phyloP scores from a whole-genome alignment of 2,888 invertebrate species.

The Platycheirus albimanus region DNA sequence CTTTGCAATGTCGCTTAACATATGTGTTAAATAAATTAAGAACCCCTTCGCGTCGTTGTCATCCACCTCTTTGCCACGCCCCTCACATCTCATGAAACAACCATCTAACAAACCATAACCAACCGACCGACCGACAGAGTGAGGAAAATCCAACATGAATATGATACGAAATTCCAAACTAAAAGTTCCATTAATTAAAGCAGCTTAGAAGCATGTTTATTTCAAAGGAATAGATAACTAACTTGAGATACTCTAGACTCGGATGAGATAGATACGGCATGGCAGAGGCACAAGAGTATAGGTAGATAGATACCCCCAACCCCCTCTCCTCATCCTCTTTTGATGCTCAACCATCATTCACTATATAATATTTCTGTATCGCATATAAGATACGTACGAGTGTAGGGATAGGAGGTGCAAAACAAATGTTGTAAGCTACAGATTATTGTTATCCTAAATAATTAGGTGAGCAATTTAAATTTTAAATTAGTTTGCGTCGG shows the following conservation, averaged over 20 bases:
- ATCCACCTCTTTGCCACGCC: too few relatives aligned
- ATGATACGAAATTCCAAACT: slow-evolving; percentile 67
- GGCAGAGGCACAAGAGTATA: not conserved
- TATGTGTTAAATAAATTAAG: slow-evolving; percentile 65
- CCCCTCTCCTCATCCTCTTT: too few relatives aligned
- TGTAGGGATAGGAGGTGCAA: slow-evolving; percentile 20
- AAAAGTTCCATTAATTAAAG: slow-evolving; percentile 74
- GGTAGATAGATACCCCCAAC: too few relatives aligned
- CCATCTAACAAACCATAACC: slow-evolving; percentile 15
- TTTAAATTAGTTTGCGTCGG: slow-evolving; percentile 64
- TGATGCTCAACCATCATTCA: not conserved
- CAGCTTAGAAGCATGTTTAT: slow-evolving; percentile 69
- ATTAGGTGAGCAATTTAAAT: slow-evolving; percentile 71
- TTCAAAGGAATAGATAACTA: slow-evolving; percentile 72
- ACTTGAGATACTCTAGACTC: slow-evolving; percentile 53
- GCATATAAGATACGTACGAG: not conserved
- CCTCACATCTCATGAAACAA: not conserved
- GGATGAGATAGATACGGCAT: slow-evolving; percentile 10
- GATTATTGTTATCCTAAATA: slow-evolving; percentile 72
- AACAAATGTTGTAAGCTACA: slow-evolving; percentile 60
- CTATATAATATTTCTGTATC: too few relatives aligned
- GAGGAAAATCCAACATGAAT: slow-evolving; percentile 59
- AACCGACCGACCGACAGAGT: slow-evolving; percentile 30
- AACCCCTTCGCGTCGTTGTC: not conserved
- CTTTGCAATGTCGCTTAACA: slow-evolving; percentile 49